Evolutionary conservation across 2,888 invertebrate genomes (phyloP), one percentile per base, ranked within the genome.

Genomic region (Cosmopolites sordidus): DNA sequence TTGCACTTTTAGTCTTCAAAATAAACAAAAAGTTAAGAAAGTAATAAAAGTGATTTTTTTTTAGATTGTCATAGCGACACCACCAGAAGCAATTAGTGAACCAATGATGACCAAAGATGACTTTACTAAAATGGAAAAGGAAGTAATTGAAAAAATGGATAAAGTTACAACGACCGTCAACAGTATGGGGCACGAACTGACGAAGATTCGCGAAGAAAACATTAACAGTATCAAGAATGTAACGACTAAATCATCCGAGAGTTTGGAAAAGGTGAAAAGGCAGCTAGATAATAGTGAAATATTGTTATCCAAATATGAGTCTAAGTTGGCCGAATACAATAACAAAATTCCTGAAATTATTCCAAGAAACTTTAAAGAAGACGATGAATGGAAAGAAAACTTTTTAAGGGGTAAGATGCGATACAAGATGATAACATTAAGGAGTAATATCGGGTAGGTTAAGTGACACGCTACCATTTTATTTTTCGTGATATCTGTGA

Each of bases 271-370:
- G 15, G 67, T 79, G 17, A 73, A 75, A 54, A 69, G 65, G 9
- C 75, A 77, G 56, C 65, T 80, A 38, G 70, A 71, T 43, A 66
- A 78, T 8, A 79, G 79, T 1, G 81, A 82, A 67, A 76, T 78
- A 54, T 68, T 82, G 1, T 69, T 83, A 29, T 78, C 74, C 57
- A 81, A 78, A 61, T 82, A 79, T 61, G 81, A 82, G 61, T 69
- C 75, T 46, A 81, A 80, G 60, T 66, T 83, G 39, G 76, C 74
- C 39, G 81, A 82, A 54, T 71, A 69, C 45, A 73, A 72, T 47
- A 72, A 72, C 43, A 64, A 68, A 52, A 66, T 70, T 43, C 63
- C 66, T 4, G 62, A 64, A 41, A 48, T 62, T 15, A 58, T 61
- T 1, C 33, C 58, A 18, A 59, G 58, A 11, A 57, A 64, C 42